These are phyloP conservation scores for Orthosia cruda DNA, from an alignment of 2,888 invertebrate genomes.

Conservation along the genomic window DNA sequence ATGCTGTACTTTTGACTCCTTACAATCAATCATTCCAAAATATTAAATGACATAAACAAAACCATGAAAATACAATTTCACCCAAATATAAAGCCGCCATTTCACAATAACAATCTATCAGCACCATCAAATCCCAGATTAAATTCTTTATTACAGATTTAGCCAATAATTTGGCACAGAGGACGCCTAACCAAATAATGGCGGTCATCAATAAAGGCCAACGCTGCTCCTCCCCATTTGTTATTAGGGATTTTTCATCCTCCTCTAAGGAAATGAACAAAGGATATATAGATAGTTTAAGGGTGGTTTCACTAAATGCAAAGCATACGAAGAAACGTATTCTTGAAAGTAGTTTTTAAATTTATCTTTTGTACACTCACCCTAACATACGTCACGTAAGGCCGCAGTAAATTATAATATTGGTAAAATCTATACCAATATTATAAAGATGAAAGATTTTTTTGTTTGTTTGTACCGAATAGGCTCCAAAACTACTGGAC, in stretches of 20 bases:
- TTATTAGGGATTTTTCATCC: constrained; percentile 79
- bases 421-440: no score
- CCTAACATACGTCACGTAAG: no score
- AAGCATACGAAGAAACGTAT: background rate
- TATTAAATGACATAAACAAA: background rate
- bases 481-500: no score
- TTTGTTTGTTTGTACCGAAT: no score
- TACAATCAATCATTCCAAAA: background rate
- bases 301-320: constrained; percentile 10
- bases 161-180: constrained; percentile 71
- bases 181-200: constrained; percentile 78
- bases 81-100: constrained; percentile 8
- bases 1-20: background rate
- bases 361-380: no score
- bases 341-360: no score
- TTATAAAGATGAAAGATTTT: no score
- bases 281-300: constrained; percentile 67
- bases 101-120: constrained; percentile 28
- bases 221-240: constrained; percentile 68
- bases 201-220: constrained; percentile 75
- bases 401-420: no score
- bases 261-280: constrained; percentile 71
- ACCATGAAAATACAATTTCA: background rate
- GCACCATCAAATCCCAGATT: constrained; percentile 63
- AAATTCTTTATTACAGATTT: constrained; percentile 71